These are phyloP conservation scores for Amorpha juglandis DNA, from an alignment of 2,888 invertebrate genomes.

Conservation along the genomic window DNA sequence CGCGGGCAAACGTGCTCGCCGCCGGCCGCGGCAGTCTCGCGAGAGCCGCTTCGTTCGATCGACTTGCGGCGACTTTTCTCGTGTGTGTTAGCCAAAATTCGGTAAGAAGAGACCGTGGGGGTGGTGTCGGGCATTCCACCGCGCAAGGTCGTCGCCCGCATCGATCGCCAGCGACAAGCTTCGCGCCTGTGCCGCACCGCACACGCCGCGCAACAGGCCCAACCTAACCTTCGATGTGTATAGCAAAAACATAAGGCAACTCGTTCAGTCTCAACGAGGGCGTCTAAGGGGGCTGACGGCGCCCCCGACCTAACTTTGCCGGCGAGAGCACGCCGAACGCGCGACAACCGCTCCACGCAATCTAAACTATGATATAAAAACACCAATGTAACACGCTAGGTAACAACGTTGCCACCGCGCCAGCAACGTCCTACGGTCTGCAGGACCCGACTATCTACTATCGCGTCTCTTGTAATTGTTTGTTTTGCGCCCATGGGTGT, in stretches of 20 bases:
- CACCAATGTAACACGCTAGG: constrained; percentile 41
- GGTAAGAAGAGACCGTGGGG: constrained; percentile 27
- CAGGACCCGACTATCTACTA: constrained; percentile 7
- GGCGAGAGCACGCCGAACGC: constrained; percentile 41
- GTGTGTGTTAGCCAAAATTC: constrained; percentile 27
- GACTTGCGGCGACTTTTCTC: constrained; percentile 26
- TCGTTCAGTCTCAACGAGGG: constrained; percentile 67
- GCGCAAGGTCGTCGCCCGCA: constrained; percentile 73
- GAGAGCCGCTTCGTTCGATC: constrained; percentile 25
- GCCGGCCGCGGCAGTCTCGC: constrained; percentile 9
- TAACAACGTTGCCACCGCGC: constrained; percentile 36
- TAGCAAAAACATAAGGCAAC: constrained; percentile 57
- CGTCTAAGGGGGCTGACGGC: constrained; percentile 69
- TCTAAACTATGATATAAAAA: constrained; percentile 48
- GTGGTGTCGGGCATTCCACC: constrained; percentile 35
- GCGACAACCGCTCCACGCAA: constrained; percentile 35
- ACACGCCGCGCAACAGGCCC: constrained; percentile 57
- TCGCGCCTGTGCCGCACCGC: constrained; percentile 53
- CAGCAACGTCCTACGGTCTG: background rate
- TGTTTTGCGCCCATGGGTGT: constrained; percentile 53
- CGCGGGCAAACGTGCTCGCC: constrained; percentile 16
- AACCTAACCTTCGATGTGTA: constrained; percentile 57
- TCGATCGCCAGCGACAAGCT: constrained; percentile 62
- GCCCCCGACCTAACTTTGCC: constrained; percentile 47
- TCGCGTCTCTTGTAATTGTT: constrained; percentile 30